Evolutionary conservation across 92 coral and sea anemone genomes (phyloP), one percentile per base, ranked within the genome.

Genomic region (Actinostola sp.): DNA sequence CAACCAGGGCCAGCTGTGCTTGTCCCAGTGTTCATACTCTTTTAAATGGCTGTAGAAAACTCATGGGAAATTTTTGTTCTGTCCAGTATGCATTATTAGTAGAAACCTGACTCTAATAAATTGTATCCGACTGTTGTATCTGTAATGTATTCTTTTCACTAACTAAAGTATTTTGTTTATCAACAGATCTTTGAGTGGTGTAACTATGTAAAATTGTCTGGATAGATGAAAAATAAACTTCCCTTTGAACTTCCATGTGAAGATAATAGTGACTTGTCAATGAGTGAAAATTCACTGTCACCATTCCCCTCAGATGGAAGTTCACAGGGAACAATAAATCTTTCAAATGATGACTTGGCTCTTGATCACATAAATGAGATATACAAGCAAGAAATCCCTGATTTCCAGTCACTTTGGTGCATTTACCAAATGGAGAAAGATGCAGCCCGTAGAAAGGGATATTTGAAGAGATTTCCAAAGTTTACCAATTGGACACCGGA

Each of bases 131-230:
- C 59, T 29, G 73, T 9, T 8, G 8, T 44, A 67, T 24, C 30
- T 21, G 61, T 27, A 20, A 32, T 28, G 14, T 2, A 31, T 15
- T 17, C 12, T 52, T 54, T 46, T 9, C 39, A 11, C 11, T 30
- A 1, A 7, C 8, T 21, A 0, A 1, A 20, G 8, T 36, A 1
- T 32, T 15, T 34, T 3, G 33, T 9, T 16, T 15, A 59, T 51
- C 25, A 31, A 9, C 77, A 82, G 82, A 51, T 82, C 3, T 82
- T 67, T 56, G 82, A 82, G 45, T 82, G 87, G 87, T 82, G 87
- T 42, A 67, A 36, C 39, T 75, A 13, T 42, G 43, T 75, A 1
- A 75, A 67, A 33, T 6, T 67, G 55, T 67, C 87, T 31, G 87
- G 87, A 20, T 46, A 38, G 60, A 39, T 75, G 57, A 41, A 21